Conservation (phyloP, 1,140 invertebrate genomes). For the Cyclina sinensis region DNA sequence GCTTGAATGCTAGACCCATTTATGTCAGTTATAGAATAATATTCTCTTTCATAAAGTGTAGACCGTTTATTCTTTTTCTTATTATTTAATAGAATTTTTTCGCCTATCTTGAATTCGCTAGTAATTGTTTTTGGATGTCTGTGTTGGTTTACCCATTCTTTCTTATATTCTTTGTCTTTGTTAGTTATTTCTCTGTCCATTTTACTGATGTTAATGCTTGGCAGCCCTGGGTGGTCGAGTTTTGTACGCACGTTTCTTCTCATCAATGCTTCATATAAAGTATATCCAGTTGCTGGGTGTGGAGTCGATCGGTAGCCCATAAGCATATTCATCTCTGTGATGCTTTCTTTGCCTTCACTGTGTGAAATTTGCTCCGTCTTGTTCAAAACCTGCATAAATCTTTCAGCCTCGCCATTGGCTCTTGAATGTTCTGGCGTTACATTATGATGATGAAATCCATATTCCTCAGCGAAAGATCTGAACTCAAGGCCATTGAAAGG, state of each 20-base stretch:
- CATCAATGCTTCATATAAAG: constrained; percentile 49
- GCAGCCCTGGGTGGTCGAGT: too few relatives aligned
- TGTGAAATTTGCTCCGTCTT: constrained; percentile 63
- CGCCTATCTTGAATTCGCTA: background rate
- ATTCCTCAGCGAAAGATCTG: constrained; percentile 25
- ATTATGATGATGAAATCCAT: constrained; percentile 35
- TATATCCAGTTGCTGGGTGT: constrained; percentile 19
- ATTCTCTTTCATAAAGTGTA: constrained; percentile 9
- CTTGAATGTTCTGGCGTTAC: constrained; percentile 16
- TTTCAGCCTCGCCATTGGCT: constrained; percentile 66
- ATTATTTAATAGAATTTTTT: background rate
- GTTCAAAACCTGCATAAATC: constrained; percentile 65
- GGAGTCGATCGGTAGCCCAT: too few relatives aligned
- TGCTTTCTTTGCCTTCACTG: constrained; percentile 42
- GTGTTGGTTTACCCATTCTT: too few relatives aligned
- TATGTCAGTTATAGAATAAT: too few relatives aligned
- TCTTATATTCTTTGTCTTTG: too few relatives aligned
- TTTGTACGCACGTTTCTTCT: too few relatives aligned
- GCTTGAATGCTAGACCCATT: background rate
- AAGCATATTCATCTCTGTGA: constrained; percentile 23
- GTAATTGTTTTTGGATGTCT: background rate
- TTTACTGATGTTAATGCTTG: too few relatives aligned
- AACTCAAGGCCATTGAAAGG: constrained; percentile 64
- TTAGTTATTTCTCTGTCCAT: too few relatives aligned
- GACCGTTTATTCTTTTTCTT: background rate